phyloP scores from a whole-genome alignment of 2,113 vertebrate species.

The Psittacara wagleri region DNA sequence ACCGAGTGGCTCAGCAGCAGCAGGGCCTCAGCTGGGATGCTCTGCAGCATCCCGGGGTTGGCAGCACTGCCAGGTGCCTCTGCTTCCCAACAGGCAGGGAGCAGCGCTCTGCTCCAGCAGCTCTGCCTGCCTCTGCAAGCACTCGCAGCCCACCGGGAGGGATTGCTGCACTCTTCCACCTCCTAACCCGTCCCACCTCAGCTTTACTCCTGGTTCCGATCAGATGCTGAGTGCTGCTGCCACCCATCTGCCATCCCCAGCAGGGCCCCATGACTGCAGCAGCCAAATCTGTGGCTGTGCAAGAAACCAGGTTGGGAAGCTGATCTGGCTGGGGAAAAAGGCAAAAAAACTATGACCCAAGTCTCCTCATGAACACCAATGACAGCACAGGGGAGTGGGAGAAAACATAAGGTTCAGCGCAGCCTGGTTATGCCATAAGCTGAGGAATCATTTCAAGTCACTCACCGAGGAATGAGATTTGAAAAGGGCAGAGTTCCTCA shows the following conservation, averaged over 20 bases:
- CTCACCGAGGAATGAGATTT: background rate
- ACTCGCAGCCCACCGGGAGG: fast-evolving
- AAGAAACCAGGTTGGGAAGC: background rate
- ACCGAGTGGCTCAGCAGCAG: background rate
- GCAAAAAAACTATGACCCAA: fast-evolving
- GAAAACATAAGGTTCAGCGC: background rate
- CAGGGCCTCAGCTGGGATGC: background rate
- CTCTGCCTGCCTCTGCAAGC: background rate
- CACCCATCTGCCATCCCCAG: background rate
- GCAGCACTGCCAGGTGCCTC: background rate
- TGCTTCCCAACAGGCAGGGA: background rate
- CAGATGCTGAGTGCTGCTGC: background rate
- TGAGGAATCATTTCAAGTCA: background rate
- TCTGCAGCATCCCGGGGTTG: background rate
- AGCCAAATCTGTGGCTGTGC: too few species aligned
- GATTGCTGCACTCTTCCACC: background rate
- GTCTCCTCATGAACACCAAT: background rate
- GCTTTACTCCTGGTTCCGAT: background rate
- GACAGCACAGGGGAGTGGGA: background rate
- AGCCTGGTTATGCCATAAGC: background rate
- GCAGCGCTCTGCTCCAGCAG: background rate
- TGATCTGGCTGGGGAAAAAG: background rate
- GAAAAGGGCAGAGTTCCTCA: background rate
- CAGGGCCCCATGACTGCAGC: background rate
- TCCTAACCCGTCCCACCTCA: background rate